Evolutionary conservation across 2,113 vertebrate genomes (phyloP), one percentile per base, ranked within the genome.

Genomic region (Grammomys dolichurus): DNA sequence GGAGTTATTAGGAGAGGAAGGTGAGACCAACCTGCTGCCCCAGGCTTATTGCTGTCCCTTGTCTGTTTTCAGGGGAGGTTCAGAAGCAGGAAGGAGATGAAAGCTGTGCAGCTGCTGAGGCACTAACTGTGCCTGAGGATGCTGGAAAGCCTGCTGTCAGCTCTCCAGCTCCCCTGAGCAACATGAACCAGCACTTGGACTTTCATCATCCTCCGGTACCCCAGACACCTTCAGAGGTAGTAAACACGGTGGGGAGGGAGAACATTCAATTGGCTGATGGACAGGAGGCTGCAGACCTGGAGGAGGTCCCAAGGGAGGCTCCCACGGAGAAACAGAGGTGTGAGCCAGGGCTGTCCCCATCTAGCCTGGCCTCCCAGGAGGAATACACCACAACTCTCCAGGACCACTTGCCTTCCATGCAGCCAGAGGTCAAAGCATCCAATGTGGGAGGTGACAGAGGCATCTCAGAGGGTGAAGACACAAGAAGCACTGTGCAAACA

Each of bases 81-180:
- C 98, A 98, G 98, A 98, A 98, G 93, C 98, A 92, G 95, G 98
- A 98, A 98, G 48, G 7, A 96, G 98, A 98, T 96, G 98, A 98
- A 97, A 98, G 97, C 86, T 97, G 95, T 46, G 91, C 98, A 40
- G 95, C 95, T 98, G 97, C 98, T 94, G 97, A 91, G 93, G 97
- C 97, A 70, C 96, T 94, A 69, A 91, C 97, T 91, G 97, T 98
- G 96, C 98, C 97, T 16, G 97, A 98, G 96, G 98, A 99, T 88
- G 87, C 97, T 5, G 93, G 85, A 82, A 91, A 84, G 65, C 86
- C 93, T 24, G 84, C 97, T 93, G 95, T 96, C 67, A 96, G 60
- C 92, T 97, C 98, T 92, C 93, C 76, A 54, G 97, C 98, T 97
- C 98, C 98, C 89, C 98, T 97, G 98, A 99, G 98, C 98, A 98